Conservation (phyloP, 2,888 invertebrate genomes). For the Hoplodrina blanda region DNA sequence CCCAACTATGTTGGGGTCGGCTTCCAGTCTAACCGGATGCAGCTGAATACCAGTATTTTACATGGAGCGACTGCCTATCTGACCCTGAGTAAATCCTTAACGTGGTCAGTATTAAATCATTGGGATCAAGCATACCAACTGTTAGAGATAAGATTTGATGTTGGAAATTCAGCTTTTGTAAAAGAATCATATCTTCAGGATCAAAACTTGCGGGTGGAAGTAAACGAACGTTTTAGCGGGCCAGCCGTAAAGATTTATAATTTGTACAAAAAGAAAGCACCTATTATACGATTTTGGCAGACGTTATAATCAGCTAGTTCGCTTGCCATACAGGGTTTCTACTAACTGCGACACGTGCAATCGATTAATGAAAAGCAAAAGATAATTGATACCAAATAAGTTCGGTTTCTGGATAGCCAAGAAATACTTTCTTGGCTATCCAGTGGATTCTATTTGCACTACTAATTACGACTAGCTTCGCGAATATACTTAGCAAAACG, state of each 20-base stretch:
- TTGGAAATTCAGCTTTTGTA: neutral
- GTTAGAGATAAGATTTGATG: neutral
- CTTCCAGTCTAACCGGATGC: too few species aligned
- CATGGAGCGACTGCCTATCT: too few species aligned
- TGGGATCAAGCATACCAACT: too few species aligned
- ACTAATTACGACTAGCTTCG: slow-evolving; percentile 55
- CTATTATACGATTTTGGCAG: slow-evolving; percentile 64
- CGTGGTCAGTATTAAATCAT: too few species aligned
- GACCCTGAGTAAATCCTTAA: too few species aligned
- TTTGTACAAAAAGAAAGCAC: slow-evolving; percentile 44
- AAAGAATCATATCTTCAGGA: neutral
- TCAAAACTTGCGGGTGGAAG: neutral
- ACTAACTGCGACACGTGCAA: slow-evolving; percentile 75
- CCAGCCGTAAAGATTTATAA: slow-evolving; percentile 27
- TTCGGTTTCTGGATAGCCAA: too few species aligned
- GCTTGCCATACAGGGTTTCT: slow-evolving; percentile 73
- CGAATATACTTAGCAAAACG: slow-evolving; percentile 2
- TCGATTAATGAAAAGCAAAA: slow-evolving; percentile 77
- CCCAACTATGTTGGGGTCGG: too few species aligned
- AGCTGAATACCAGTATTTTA: too few species aligned
- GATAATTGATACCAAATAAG: slow-evolving; percentile 80
- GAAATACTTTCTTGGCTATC: slow-evolving; percentile 64
- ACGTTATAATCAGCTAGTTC: slow-evolving; percentile 68
- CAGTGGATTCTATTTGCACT: slow-evolving; percentile 67
- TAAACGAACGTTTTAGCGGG: neutral